Conservation (phyloP, 2,113 vertebrate species). For the Centropus bengalensis region DNA sequence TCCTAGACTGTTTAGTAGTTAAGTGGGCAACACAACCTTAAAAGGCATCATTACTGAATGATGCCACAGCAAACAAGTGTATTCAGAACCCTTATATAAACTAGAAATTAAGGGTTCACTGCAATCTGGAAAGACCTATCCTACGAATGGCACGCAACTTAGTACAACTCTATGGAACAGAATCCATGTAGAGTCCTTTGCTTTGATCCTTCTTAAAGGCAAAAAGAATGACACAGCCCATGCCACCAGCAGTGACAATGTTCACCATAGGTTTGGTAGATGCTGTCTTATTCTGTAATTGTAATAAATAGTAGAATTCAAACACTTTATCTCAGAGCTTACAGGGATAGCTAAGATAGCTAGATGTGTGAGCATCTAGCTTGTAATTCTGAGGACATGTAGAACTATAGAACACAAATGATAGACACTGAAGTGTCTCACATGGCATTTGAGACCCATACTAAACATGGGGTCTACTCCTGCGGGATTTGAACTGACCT, state of each 20-base stretch:
- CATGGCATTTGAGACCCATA: neutral
- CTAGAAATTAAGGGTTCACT: neutral
- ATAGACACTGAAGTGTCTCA: neutral
- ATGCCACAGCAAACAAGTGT: neutral
- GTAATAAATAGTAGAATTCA: neutral
- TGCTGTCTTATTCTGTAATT: neutral
- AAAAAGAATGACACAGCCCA: neutral
- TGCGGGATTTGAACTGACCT: neutral
- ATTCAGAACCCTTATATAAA: neutral
- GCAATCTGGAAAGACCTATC: neutral
- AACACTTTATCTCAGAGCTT: neutral
- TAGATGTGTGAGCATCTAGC: neutral
- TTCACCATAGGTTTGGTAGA: neutral
- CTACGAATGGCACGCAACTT: neutral
- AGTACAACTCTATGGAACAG: neutral
- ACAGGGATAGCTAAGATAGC: neutral
- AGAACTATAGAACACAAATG: neutral
- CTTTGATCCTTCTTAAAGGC: neutral
- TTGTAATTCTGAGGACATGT: neutral
- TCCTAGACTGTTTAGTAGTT: neutral
- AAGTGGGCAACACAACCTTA: neutral
- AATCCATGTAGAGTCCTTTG: neutral
- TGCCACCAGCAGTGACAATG: neutral
- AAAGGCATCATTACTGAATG: neutral
- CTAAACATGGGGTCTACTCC: neutral